Evolutionary conservation across 1,140 invertebrate genomes (phyloP).

Genomic region (Phortica variegata): DNA sequence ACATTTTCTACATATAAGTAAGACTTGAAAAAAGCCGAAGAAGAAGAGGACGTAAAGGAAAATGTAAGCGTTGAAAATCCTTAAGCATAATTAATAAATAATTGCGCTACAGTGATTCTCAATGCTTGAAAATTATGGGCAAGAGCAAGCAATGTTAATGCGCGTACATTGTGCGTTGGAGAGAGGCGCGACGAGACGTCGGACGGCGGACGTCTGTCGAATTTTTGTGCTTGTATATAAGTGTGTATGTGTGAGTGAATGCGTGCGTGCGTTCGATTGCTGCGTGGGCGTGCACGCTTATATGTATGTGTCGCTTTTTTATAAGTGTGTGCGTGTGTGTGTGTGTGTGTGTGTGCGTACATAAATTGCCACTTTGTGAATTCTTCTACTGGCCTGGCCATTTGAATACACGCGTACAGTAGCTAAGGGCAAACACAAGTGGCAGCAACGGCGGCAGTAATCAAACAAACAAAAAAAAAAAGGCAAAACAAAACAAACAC

Average conservation of each 20-base stretch:
- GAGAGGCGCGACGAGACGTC: too few relatives aligned
- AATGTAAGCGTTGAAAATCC: too few relatives aligned
- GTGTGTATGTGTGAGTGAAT: not conserved
- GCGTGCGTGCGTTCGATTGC: constrained; percentile 1
- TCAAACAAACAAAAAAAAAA: not conserved
- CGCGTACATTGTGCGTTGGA: too few relatives aligned
- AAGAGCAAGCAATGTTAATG: too few relatives aligned
- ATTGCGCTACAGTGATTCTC: constrained; percentile 28
- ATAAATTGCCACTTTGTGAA: constrained; percentile 18
- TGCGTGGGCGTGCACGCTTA: constrained; percentile 6
- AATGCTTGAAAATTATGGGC: too few relatives aligned
- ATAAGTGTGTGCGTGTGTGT: constrained; percentile 2
- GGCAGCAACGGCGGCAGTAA: not conserved
- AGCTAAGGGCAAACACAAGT: too few relatives aligned
- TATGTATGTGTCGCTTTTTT: not conserved
- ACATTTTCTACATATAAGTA: too few relatives aligned
- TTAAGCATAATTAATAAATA: constrained; percentile 29
- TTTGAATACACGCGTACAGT: not conserved
- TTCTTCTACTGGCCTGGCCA: not conserved
- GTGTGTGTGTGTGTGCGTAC: constrained; percentile 7
- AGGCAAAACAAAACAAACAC: not conserved
- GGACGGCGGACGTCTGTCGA: too few relatives aligned
- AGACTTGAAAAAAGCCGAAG: too few relatives aligned
- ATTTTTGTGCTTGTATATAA: constrained; percentile 6
- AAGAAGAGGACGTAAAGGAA: too few relatives aligned